Evolutionary conservation across 2,113 vertebrate genomes (phyloP).

Genomic region (Motacilla tschutschensis): DNA sequence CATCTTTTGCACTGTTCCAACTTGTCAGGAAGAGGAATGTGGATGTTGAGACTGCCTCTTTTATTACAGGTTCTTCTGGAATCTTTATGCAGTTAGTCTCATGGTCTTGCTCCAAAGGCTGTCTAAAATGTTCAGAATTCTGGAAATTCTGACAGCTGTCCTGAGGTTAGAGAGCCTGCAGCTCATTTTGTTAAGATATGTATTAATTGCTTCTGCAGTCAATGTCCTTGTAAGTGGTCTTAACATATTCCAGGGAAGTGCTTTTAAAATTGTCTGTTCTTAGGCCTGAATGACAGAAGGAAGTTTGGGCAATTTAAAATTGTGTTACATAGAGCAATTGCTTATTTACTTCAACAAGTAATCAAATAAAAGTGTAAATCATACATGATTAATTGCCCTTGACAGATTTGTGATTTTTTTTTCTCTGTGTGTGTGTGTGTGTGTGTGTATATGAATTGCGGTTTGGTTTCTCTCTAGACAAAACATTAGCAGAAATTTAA

Average conservation of each 20-base stretch:
- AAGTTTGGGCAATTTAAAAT: constrained; percentile 44
- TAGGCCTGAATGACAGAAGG: constrained; percentile 54
- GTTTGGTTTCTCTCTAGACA: constrained; percentile 53
- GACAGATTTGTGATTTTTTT: constrained; percentile 30
- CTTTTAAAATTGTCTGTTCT: constrained; percentile 35
- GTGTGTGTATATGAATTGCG: constrained; percentile 5
- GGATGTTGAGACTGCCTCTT: not conserved
- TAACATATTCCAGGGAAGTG: constrained; percentile 24
- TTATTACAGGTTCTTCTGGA: constrained; percentile 33
- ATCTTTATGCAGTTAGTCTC: not conserved
- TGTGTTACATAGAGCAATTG: constrained; percentile 32
- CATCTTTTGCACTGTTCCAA: constrained; percentile 12
- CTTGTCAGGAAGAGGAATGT: constrained; percentile 42
- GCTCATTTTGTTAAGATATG: constrained; percentile 16
- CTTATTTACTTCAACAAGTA: constrained; percentile 60
- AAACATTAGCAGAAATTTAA: constrained; percentile 53
- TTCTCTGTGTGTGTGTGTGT: not conserved
- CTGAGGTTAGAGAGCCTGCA: constrained; percentile 13
- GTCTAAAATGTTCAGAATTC: not conserved
- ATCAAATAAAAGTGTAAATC: constrained; percentile 53
- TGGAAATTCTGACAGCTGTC: not conserved
- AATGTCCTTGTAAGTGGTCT: constrained; percentile 9
- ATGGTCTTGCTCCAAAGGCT: not conserved
- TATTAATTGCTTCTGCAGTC: constrained; percentile 31
- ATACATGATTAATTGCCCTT: constrained; percentile 32